These are phyloP conservation scores for Anoncus sp. DNA, from an alignment of 2,888 invertebrate genomes.

Conservation along the genomic window DNA sequence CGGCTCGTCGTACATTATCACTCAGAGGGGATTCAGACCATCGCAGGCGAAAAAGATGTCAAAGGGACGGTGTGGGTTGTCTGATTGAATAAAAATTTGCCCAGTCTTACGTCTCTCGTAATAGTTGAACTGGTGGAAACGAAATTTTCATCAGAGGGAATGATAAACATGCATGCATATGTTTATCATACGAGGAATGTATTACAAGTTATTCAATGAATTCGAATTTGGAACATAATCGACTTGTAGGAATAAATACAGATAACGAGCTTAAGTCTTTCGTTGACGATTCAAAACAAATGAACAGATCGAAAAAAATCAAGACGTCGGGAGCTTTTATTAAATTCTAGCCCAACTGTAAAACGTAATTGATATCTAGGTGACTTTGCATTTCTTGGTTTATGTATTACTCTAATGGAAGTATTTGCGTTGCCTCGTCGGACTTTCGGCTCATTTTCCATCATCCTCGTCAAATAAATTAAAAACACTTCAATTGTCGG, in stretches of 20 bases:
- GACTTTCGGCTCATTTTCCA: not conserved
- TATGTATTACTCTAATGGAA: too few relatives aligned
- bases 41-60: conserved; percentile 12
- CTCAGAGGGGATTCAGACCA: conserved; percentile 26
- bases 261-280: too few relatives aligned
- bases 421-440: not conserved
- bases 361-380: too few relatives aligned
- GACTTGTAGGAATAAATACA: too few relatives aligned
- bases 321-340: too few relatives aligned
- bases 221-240: not conserved
- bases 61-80: not conserved
- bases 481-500: not conserved
- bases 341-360: too few relatives aligned
- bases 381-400: too few relatives aligned
- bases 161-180: not conserved
- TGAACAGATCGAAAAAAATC: too few relatives aligned
- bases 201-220: not conserved
- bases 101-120: not conserved
- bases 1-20: conserved; percentile 29
- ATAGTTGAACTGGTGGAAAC: not conserved
- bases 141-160: not conserved
- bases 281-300: too few relatives aligned
- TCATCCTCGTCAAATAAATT: not conserved
- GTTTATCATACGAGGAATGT: not conserved
- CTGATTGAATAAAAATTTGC: conserved; percentile 15